phyloP scores from a whole-genome alignment of 2,797 vertebrate species.

The Etheostoma nigrum region DNA sequence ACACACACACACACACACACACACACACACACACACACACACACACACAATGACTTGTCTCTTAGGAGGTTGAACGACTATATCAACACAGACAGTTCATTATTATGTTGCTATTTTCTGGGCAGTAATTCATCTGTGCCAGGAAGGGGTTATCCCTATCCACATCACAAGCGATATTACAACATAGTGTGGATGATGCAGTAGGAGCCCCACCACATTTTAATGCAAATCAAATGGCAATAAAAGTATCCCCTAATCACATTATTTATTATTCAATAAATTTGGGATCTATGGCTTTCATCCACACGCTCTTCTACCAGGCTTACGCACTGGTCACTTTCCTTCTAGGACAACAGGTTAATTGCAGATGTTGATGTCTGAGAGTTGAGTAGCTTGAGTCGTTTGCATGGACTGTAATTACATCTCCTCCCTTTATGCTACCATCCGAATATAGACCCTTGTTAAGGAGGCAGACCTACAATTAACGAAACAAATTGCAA shows the following conservation, averaged over 20 bases:
- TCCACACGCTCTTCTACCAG: neutral
- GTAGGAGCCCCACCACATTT: neutral
- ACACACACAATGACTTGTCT: conserved; percentile 46
- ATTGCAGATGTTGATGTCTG: conserved; percentile 28
- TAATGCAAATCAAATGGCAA: conserved; percentile 11
- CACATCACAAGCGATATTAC: conserved; percentile 18
- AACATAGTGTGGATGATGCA: neutral
- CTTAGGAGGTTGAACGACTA: conserved; percentile 47
- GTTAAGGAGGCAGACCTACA: conserved; percentile 6
- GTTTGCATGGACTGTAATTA: conserved; percentile 45
- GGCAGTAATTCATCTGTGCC: conserved; percentile 9
- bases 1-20: conserved; percentile 17
- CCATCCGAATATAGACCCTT: conserved; percentile 14
- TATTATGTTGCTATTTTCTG: conserved; percentile 32
- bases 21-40: conserved; percentile 8
- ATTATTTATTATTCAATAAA: neutral
- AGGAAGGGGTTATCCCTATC: conserved; percentile 9
- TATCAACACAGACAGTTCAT: conserved; percentile 49
- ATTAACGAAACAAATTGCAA: conserved; percentile 16
- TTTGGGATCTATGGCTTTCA: neutral
- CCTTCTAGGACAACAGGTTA: conserved; percentile 23
- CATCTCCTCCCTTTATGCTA: conserved; percentile 2
- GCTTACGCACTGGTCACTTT: neutral
- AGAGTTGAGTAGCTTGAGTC: conserved; percentile 3
- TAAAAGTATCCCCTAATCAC: conserved; percentile 1